These are phyloP conservation scores for Euwallacea similis DNA, from an alignment of 1,140 invertebrate genomes.

Conservation along the genomic window DNA sequence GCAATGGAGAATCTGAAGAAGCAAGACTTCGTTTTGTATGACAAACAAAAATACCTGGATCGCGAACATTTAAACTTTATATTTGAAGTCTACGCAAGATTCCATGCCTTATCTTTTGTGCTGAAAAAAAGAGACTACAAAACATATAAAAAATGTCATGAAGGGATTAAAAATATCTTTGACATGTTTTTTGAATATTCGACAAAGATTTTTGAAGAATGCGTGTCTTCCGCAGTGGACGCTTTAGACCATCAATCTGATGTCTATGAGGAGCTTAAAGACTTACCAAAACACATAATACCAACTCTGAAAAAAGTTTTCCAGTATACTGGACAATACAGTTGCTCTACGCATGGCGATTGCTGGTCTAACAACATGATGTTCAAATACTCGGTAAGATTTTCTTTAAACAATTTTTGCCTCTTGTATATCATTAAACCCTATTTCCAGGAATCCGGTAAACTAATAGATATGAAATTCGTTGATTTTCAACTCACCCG, in stretches of 20 bases:
- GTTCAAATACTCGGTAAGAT: constrained; percentile 37
- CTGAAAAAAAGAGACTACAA: constrained; percentile 49
- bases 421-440: not conserved
- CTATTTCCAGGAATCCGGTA: constrained; percentile 21
- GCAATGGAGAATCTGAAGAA: constrained; percentile 23
- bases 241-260: not conserved
- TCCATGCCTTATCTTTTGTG: constrained; percentile 50
- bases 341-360: too few species aligned
- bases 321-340: constrained; percentile 31
- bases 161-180: constrained; percentile 43
- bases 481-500: constrained; percentile 63
- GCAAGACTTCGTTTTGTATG: constrained; percentile 14
- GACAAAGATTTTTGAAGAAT: not conserved
- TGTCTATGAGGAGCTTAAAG: too few species aligned
- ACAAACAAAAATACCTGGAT: constrained; percentile 16
- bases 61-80: constrained; percentile 19
- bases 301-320: not conserved
- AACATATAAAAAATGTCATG: constrained; percentile 9
- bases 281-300: not conserved
- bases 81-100: constrained; percentile 29
- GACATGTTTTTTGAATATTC: not conserved
- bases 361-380: constrained; percentile 41
- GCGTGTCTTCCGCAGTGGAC: not conserved
- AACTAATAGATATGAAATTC: constrained; percentile 32
- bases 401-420: not conserved